These are phyloP conservation scores for Trogon melanurus DNA, from an alignment of 2,113 vertebrate species.

Conservation along the genomic window DNA sequence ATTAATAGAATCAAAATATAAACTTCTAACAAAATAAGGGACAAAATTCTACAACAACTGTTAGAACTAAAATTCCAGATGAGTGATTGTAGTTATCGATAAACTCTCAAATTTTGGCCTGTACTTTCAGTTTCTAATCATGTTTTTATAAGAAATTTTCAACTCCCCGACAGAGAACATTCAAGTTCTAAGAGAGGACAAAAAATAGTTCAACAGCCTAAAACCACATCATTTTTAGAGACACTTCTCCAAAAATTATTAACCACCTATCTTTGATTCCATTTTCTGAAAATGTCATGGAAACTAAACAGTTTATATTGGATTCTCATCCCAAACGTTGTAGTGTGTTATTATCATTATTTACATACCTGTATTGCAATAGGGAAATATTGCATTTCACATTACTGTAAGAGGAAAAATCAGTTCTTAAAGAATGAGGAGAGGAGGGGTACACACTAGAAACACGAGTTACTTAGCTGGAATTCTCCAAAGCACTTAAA, in stretches of 20 bases:
- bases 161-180: not conserved
- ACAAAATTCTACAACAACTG: not conserved
- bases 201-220: not conserved
- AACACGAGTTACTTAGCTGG: not conserved
- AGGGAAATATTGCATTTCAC: not conserved
- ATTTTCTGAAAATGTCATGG: not conserved
- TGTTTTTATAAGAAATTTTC: not conserved
- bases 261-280: not conserved
- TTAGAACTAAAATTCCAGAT: not conserved
- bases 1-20: not conserved
- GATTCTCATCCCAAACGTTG: slow-evolving; percentile 16
- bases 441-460: not conserved
- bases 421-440: not conserved
- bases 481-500: not conserved
- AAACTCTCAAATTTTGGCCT: not conserved
- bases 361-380: not conserved
- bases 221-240: slow-evolving; percentile 8
- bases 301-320: slow-evolving; percentile 18
- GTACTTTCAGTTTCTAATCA: not conserved
- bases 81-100: not conserved
- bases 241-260: not conserved
- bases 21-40: not conserved
- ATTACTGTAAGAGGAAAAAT: slow-evolving; percentile 10
- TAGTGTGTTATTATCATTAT: not conserved
- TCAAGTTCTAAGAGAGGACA: not conserved